Conservation (phyloP, 2,797 vertebrate species). For the Brachyalestes nurse region DNA sequence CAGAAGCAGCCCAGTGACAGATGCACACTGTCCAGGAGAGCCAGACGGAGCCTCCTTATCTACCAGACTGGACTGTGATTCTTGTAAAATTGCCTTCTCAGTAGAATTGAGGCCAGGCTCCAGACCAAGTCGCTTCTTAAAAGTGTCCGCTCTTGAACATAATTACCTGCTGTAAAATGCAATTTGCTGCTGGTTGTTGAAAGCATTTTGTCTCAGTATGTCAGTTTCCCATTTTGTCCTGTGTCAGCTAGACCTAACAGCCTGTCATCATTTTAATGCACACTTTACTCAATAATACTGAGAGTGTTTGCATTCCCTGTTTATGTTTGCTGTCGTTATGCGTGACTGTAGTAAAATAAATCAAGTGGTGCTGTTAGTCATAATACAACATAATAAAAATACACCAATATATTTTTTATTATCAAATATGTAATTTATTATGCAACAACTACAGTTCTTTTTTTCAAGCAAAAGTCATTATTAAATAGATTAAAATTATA, state of each 20-base stretch:
- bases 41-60: neutral
- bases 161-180: neutral
- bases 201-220: neutral
- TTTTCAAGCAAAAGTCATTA: too few species aligned
- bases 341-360: neutral
- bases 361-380: too few species aligned
- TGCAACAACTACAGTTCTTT: too few species aligned
- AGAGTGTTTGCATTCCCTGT: neutral
- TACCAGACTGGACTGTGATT: neutral
- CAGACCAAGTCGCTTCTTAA: neutral
- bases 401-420: too few species aligned
- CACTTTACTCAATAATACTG: too few species aligned
- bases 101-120: neutral
- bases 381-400: too few species aligned
- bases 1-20: constrained; percentile 19
- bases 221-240: neutral
- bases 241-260: neutral
- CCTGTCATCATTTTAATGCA: neutral
- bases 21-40: constrained; percentile 6
- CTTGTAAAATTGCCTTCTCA: neutral
- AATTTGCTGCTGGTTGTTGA: neutral
- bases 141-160: neutral
- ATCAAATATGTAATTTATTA: too few species aligned
- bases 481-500: too few species aligned
- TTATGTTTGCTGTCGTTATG: neutral